Conservation (phyloP, 2,888 invertebrate genomes). For the Gortyna flavago region DNA sequence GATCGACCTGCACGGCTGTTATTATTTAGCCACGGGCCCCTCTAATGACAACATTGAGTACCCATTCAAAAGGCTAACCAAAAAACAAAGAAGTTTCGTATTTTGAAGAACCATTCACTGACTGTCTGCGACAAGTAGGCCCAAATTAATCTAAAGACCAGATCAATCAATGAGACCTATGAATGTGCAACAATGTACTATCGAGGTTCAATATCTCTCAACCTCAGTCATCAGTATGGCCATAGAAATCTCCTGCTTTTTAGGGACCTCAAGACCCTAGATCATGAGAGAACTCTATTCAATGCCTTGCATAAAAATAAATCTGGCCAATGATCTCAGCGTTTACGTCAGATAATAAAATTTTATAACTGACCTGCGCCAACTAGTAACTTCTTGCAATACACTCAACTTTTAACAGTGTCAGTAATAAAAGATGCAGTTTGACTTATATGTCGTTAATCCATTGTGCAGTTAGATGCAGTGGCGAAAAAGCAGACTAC, state of each 20-base stretch:
- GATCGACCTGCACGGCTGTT: no score
- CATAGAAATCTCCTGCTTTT: neutral
- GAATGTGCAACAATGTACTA: neutral
- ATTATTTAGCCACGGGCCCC: no score
- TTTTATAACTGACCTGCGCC: conserved; percentile 72
- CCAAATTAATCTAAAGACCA: no score
- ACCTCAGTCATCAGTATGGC: neutral
- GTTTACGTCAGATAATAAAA: conserved; percentile 51
- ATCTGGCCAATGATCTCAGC: conserved; percentile 41
- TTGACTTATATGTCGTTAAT: conserved; percentile 82
- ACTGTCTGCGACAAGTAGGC: neutral
- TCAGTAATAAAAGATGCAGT: conserved; percentile 78
- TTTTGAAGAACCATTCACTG: neutral
- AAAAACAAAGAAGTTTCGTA: neutral
- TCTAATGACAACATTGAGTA: no score
- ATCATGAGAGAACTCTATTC: neutral
- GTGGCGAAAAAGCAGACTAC: conserved; percentile 72
- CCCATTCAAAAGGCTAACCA: neutral
- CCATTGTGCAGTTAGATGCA: conserved; percentile 79
- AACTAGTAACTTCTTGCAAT: conserved; percentile 65
- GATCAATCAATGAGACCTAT: neutral
- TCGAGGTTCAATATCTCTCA: neutral
- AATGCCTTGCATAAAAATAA: conserved; percentile 21
- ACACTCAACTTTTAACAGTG: conserved; percentile 76
- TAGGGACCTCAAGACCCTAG: neutral